Conservation (phyloP, 30 jellyfish, hydroid and myxozoan species). For the Aurelia aurita region DNA sequence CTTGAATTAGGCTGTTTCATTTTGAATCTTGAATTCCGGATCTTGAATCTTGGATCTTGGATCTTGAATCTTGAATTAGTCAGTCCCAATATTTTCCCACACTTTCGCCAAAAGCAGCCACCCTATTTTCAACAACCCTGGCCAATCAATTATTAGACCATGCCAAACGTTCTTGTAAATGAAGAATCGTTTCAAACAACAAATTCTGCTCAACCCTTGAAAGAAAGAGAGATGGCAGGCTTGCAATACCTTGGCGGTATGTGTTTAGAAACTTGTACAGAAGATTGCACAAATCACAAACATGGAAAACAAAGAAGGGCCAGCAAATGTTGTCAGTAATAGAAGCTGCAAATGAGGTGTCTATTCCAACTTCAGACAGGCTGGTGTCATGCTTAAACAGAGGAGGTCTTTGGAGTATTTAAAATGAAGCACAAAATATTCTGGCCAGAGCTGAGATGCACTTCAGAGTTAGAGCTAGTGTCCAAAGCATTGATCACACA, state of each 20-base stretch:
- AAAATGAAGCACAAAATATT: conserved; percentile 22
- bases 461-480: conserved; percentile 12
- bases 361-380: conserved; percentile 19
- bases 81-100: neutral
- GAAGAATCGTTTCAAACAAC: neutral
- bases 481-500: conserved; percentile 33
- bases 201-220: conserved; percentile 5
- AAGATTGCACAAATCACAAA: conserved; percentile 17
- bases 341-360: conserved; percentile 31
- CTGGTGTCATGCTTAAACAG: conserved; percentile 36
- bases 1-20: too few relatives aligned
- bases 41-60: too few relatives aligned
- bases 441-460: conserved; percentile 36
- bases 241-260: conserved; percentile 45
- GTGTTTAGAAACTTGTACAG: conserved; percentile 26
- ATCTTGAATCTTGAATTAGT: too few relatives aligned
- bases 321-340: conserved; percentile 26
- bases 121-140: conserved; percentile 8
- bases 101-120: neutral
- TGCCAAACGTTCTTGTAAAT: neutral
- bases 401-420: conserved; percentile 41
- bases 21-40: too few relatives aligned
- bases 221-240: conserved; percentile 30
- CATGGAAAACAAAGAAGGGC: conserved; percentile 42
- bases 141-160: neutral